phyloP scores from a whole-genome alignment of 2,888 invertebrate genomes.

The Cheilosia soror region DNA sequence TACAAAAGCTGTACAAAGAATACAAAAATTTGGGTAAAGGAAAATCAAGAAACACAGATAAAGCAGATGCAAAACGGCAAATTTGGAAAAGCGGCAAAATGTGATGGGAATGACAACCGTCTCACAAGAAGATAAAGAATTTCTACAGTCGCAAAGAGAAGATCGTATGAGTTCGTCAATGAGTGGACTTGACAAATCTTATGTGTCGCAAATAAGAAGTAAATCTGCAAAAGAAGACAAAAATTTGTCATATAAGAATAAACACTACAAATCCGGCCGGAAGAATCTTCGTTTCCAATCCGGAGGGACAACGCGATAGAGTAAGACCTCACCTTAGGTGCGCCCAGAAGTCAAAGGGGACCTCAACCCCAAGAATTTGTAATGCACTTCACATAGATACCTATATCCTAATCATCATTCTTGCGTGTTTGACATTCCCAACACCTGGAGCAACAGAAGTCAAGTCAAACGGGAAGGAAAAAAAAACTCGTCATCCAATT shows the following conservation, averaged over 20 bases:
- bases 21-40: background rate
- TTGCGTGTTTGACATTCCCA: no score
- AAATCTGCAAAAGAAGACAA: background rate
- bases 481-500: constrained; percentile 51
- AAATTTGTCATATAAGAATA: background rate
- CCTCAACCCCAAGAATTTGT: no score
- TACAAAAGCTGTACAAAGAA: background rate
- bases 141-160: background rate
- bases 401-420: no score
- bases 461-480: background rate
- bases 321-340: no score
- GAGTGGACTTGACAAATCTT: background rate
- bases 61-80: background rate
- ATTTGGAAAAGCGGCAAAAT: background rate
- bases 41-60: background rate
- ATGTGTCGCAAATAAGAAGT: background rate
- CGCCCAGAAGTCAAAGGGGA: no score
- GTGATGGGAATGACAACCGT: background rate
- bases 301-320: no score
- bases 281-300: no score
- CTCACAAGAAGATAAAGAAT: background rate
- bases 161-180: constrained; percentile 3
- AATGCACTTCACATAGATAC: no score
- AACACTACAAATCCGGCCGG: no score
- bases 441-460: no score